phyloP scores from a whole-genome alignment of 2,888 invertebrate genomes.

The Seira ritae region DNA sequence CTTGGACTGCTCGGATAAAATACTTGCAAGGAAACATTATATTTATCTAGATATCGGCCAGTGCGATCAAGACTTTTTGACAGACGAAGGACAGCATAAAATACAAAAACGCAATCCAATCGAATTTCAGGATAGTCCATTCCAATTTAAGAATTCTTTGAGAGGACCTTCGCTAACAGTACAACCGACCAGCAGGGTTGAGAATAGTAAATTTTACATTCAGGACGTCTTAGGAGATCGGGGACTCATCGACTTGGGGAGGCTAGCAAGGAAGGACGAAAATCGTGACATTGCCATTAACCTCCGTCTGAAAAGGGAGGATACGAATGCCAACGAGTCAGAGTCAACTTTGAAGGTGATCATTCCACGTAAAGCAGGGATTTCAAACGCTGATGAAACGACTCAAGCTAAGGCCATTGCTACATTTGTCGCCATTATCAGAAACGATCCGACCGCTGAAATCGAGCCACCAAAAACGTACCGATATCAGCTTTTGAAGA shows the following conservation, averaged over 20 bases:
- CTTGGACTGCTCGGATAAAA: background rate
- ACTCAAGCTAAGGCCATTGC: conserved; percentile 33
- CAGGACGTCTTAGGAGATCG: conserved; percentile 16
- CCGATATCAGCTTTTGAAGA: conserved; percentile 47
- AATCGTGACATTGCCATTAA: too few relatives aligned
- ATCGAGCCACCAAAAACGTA: conserved; percentile 40
- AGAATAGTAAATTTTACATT: background rate
- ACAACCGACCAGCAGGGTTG: background rate
- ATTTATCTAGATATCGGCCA: conserved; percentile 10
- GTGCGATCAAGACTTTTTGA: conserved; percentile 1
- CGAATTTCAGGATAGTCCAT: background rate
- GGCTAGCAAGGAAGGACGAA: too few relatives aligned
- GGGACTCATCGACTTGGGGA: conserved; percentile 1
- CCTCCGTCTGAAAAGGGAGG: too few relatives aligned
- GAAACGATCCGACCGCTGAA: conserved; percentile 31
- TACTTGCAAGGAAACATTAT: too few relatives aligned
- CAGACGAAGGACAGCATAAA: background rate
- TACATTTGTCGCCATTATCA: conserved; percentile 32
- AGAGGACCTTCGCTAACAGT: too few relatives aligned
- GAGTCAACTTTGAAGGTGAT: conserved; percentile 5
- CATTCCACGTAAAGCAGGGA: conserved; percentile 24
- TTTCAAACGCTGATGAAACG: background rate
- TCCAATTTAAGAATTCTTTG: background rate
- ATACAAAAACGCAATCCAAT: conserved; percentile 10
- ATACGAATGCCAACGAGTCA: too few relatives aligned